Evolutionary conservation across 2,797 vertebrate genomes (phyloP).

Genomic region (Nyctalus aviator): DNA sequence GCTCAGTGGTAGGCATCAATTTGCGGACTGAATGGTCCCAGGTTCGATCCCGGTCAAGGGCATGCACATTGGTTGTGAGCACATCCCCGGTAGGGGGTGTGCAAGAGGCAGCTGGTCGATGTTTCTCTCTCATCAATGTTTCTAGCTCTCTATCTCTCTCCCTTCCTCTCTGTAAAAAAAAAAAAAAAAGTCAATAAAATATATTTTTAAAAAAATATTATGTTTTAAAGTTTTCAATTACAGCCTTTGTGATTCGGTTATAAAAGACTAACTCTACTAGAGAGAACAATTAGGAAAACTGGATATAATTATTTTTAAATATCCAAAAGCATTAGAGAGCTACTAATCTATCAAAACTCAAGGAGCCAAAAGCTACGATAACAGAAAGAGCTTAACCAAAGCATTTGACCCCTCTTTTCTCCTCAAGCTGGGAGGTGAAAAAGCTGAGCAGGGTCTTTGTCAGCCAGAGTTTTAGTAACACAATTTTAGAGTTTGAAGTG

Average conservation of each 20-base stretch:
- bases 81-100: too few relatives aligned
- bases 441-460: neutral
- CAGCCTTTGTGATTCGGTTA: neutral
- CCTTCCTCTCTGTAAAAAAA: too few relatives aligned
- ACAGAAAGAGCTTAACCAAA: neutral
- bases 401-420: neutral
- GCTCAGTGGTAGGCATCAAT: too few relatives aligned
- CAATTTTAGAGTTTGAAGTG: neutral
- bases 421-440: neutral
- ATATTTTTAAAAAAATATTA: too few relatives aligned
- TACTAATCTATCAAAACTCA: neutral
- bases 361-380: neutral
- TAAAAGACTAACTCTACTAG: neutral
- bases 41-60: too few relatives aligned
- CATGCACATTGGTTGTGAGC: too few relatives aligned
- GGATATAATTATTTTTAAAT: neutral
- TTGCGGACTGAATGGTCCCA: too few relatives aligned
- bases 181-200: too few relatives aligned
- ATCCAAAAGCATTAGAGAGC: neutral
- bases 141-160: too few relatives aligned
- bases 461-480: neutral
- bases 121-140: too few relatives aligned
- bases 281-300: neutral
- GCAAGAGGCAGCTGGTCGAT: too few relatives aligned
- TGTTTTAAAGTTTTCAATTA: neutral